Base-by-base conservation (phyloP, 2,888 invertebrate genomes). In the Kryphioiulus occultus region DNA sequence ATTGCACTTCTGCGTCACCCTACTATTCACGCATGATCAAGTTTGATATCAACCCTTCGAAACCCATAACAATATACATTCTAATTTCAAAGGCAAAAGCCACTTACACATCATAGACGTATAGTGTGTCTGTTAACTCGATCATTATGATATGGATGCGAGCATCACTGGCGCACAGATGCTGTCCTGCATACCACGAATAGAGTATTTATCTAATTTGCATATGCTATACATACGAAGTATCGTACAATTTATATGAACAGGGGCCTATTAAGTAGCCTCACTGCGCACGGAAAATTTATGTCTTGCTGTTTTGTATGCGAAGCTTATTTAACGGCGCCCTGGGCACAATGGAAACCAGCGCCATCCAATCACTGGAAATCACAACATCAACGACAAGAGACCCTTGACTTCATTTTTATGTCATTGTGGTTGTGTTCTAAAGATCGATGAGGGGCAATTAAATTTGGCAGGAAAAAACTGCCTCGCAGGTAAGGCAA, bases 401-500 rank as follows among this genome's bases (percentile, higher is more conserved):
- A 22, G 59, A 22, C n/a, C 59, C 22, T 22, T n/a, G 22, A 10
- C 22, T 59, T 22, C n/a, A 59, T 59, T 59, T 59, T 59, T 59
- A 59, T 59, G 59, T 59, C 59, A 22, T 59, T 59, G n/a, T 59
- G 59, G 22, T n/a, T 59, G 59, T 59, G 59, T 59, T 59, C 22
- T 7, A 17, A 59, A 59, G 59, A 59, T 59, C 59, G 59, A 59
- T 59, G 59, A 59, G 59, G n/a, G 22, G 59, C 59, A 59, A 59
- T 59, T 59, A 59, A 59, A 59, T 59, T 4, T 0, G 4, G 59
- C 3, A 59, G n/a, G 4, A 59, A 59, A 59, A 59, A 59, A 59
- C 59, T 59, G n/a, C 59, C 59, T 59, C 17, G 15, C 59, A 59
- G 59, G 59, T 59, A 59, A n/a, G 59, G 59, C 59, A n/a, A 59